These are phyloP conservation scores for Phenganax marumi DNA, from an alignment of 92 coral and sea anemone genomes.

Conservation along the genomic window DNA sequence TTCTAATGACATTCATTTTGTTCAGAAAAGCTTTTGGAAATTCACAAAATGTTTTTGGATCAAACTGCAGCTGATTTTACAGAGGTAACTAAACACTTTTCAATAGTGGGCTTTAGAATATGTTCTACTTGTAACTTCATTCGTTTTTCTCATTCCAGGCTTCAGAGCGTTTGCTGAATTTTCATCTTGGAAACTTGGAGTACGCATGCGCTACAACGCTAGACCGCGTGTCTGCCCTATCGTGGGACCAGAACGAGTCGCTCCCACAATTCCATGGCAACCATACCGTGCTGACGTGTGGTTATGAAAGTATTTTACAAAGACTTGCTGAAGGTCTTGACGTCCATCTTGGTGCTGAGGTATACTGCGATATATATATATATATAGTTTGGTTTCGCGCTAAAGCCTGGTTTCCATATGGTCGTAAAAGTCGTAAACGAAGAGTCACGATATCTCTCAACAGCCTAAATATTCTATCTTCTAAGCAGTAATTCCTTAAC, in stretches of 20 bases:
- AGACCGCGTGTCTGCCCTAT: conserved; percentile 73
- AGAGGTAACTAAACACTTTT: conserved; percentile 56
- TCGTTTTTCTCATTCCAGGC: conserved; percentile 55
- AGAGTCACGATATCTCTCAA: no score
- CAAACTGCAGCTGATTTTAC: conserved; percentile 67
- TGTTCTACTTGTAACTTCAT: no score
- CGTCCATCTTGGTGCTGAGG: conserved; percentile 63
- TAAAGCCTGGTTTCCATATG: no score
- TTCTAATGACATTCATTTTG: neutral
- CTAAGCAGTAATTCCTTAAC: no score
- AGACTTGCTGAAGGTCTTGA: conserved; percentile 74
- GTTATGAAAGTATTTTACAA: conserved; percentile 65
- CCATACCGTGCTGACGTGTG: conserved; percentile 82
- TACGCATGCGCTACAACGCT: conserved; percentile 89
- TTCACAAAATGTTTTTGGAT: conserved; percentile 78
- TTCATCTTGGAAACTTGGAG: conserved; percentile 94
- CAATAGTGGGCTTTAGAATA: neutral
- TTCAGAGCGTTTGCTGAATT: conserved; percentile 76
- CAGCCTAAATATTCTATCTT: no score
- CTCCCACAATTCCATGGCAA: conserved; percentile 92
- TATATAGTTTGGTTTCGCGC: no score
- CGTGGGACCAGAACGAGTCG: conserved; percentile 95
- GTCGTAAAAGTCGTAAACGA: no score
- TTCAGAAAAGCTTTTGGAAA: conserved; percentile 76
- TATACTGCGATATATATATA: conserved; percentile 33